phyloP scores from a whole-genome alignment of 2,888 invertebrate species.

The Maniola hyperantus region DNA sequence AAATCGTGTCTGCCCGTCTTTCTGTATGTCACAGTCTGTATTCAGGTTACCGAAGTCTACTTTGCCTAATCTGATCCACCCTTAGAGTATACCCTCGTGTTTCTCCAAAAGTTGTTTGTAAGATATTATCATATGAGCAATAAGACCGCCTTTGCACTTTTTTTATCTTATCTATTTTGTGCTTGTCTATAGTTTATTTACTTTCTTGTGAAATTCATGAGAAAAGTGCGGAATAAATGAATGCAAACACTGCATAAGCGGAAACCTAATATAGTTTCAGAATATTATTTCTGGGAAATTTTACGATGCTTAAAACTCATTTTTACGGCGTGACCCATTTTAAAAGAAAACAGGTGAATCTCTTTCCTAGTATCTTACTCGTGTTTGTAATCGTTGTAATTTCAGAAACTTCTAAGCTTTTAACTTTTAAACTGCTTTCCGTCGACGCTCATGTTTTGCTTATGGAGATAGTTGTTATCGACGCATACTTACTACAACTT shows the following conservation, averaged over 20 bases:
- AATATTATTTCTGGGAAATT: slow-evolving; percentile 16
- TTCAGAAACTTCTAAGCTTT: slow-evolving; percentile 25
- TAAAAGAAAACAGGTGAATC: slow-evolving; percentile 27
- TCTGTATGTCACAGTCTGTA: no score
- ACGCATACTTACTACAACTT: background rate
- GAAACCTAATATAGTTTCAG: slow-evolving; percentile 13
- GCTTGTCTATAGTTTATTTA: no score
- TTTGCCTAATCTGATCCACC: no score
- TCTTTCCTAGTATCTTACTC: slow-evolving; percentile 33
- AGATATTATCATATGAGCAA: no score
- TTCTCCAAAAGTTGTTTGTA: no score
- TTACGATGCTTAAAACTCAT: slow-evolving; percentile 16
- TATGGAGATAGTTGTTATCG: background rate
- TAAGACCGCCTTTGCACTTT: no score
- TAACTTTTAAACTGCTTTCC: slow-evolving; percentile 20
- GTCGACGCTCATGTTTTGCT: slow-evolving; percentile 4
- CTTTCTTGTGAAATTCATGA: background rate
- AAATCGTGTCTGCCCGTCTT: no score
- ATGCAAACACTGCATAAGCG: background rate
- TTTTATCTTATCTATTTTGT: no score
- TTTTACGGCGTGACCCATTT: slow-evolving; percentile 30
- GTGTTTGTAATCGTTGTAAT: slow-evolving; percentile 24
- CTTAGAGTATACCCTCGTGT: no score
- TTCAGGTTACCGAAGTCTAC: no score
- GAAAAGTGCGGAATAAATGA: background rate